Evolutionary conservation across 2,888 invertebrate genomes (phyloP).

Genomic region (Monochamus alternatus): DNA sequence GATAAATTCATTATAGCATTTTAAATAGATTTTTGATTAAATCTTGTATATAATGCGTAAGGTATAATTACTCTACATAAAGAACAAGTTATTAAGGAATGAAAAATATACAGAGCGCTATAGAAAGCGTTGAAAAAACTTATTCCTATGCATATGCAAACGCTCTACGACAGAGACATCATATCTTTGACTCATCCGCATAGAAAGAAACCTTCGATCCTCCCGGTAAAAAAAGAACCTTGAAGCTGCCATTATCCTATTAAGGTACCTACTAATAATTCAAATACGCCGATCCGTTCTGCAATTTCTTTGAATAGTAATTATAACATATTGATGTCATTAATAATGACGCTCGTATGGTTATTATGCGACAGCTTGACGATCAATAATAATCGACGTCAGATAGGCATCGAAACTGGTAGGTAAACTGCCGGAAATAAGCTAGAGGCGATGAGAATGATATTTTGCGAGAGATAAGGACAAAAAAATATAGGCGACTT

Average conservation of each 20-base stretch:
- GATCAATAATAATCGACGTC: conserved; percentile 32
- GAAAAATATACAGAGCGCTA: too few relatives aligned
- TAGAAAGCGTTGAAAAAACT: too few relatives aligned
- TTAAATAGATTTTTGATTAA: too few relatives aligned
- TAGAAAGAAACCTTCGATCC: background rate
- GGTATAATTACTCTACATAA: too few relatives aligned
- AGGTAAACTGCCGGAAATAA: background rate
- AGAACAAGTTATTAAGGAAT: too few relatives aligned
- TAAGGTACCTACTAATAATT: conserved; percentile 23
- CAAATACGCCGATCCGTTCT: conserved; percentile 27
- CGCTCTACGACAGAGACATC: too few relatives aligned
- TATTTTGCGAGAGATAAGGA: too few relatives aligned
- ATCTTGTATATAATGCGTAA: too few relatives aligned
- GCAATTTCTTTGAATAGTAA: conserved; percentile 35
- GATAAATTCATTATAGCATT: too few relatives aligned
- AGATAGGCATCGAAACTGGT: conserved; percentile 15
- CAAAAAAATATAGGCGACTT: too few relatives aligned
- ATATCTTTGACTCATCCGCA: background rate
- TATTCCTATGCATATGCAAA: too few relatives aligned
- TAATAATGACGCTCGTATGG: conserved; percentile 8
- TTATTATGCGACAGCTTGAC: conserved; percentile 18
- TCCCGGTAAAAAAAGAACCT: background rate
- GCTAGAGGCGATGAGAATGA: too few relatives aligned
- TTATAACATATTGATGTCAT: conserved; percentile 44
- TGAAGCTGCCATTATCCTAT: conserved; percentile 13